Evolutionary conservation across 2,113 vertebrate genomes (phyloP), one percentile per base, ranked within the genome.

Genomic region (Ptychochromis oligacanthus): DNA sequence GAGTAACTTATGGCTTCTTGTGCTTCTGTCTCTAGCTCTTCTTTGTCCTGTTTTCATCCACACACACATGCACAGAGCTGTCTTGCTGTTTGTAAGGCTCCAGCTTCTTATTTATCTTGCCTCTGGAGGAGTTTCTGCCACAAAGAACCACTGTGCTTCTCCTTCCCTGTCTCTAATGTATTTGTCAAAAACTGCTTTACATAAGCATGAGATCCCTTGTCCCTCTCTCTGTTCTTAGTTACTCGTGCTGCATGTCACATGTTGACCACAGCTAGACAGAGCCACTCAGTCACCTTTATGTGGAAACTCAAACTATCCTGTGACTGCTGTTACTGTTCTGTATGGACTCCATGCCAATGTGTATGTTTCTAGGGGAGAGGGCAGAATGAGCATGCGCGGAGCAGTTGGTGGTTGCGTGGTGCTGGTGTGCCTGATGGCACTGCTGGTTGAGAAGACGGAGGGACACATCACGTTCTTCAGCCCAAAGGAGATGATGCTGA

Each of bases 401-500:
- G 92, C 92, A 77, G 81, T 94, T 9, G 74, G 90, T 38, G 88
- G 83, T 43, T 76, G 65, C 75, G 75, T 97, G 91, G 85, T 96
- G 80, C 15, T 96, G 89, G 81, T 90, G 46, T 96, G 94, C 3
- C 9, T 91, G 52, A 58, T 95, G 38, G 81, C 86, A 10, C 67
- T 96, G 93, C 86, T 97, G 94, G 94, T 92, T 28, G 94, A 96
- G 59, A 95, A 95, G 78, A 88, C 92, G 0, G 89, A 97, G 77
- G 96, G 94, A 74, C 97, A 97, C 20, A 82, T 97, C 65, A 94
- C 96, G 61, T 97, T 98, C 86, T 96, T 96, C 88, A 97, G 95
- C 46, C 95, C 96, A 26, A 95, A 95, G 0, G 95, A 97, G 85
- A 93, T 96, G 88, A 92, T 89, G 87, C 92, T 85, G 85, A 95